Evolutionary conservation across 1,140 invertebrate genomes (phyloP).

Genomic region (Andrena cerasifolii): DNA sequence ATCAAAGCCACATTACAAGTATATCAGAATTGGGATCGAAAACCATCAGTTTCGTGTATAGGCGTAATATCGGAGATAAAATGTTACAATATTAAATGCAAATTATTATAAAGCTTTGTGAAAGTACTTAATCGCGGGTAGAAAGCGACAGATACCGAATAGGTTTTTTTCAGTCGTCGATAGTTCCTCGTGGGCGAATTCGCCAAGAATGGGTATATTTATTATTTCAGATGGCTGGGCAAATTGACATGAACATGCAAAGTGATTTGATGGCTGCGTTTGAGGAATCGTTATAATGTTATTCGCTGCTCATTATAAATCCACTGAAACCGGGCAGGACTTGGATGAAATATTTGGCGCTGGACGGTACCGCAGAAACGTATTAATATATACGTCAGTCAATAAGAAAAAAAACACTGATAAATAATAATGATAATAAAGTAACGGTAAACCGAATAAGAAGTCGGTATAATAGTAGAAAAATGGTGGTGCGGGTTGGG

Average conservation of each 20-base stretch:
- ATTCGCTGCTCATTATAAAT: slow-evolving; percentile 67
- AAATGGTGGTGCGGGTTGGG: slow-evolving; percentile 62
- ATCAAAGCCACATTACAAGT: neutral
- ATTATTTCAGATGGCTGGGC: slow-evolving; percentile 93
- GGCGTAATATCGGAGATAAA: neutral
- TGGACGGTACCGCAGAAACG: slow-evolving; percentile 60
- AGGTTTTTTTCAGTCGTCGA: neutral
- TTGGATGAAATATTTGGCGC: slow-evolving; percentile 66
- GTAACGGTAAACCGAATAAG: slow-evolving; percentile 33
- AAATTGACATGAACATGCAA: slow-evolving; percentile 99
- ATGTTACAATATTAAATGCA: neutral
- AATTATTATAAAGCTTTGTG: neutral
- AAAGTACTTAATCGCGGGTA: neutral
- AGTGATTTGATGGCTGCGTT: slow-evolving; percentile 99
- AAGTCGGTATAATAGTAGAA: slow-evolving; percentile 14
- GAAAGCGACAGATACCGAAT: neutral
- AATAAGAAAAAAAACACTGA: slow-evolving; percentile 45
- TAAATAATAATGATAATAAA: slow-evolving; percentile 45
- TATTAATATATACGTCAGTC: slow-evolving; percentile 56
- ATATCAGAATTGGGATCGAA: neutral
- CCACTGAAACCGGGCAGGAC: slow-evolving; percentile 67
- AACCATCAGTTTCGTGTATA: neutral
- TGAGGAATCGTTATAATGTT: slow-evolving; percentile 94
- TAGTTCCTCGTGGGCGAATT: slow-evolving; percentile 36
- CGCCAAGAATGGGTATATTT: slow-evolving; percentile 75